Base-by-base conservation (phyloP, 2,888 invertebrate species). In the Oscheius sp. region DNA sequence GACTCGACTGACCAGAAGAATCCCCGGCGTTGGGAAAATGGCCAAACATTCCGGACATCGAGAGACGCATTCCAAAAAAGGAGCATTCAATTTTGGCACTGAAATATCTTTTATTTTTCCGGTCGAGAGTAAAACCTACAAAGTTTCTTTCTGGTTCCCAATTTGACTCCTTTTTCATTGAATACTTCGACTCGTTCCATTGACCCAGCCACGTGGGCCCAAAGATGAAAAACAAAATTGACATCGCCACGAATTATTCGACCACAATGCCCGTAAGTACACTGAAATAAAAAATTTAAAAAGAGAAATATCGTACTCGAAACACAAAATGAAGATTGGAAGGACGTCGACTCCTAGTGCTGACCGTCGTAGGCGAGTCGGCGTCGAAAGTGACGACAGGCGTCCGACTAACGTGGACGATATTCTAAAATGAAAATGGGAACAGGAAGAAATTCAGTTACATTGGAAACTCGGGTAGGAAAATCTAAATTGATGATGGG, bases 161-260 rank as follows among this genome's bases (percentile, higher is more conserved):
- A 3, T 21, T 23, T 41, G 13, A 41, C 35, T 66, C 49, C 29
- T 46, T 66, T 52, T 2, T 45, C n/a, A 45, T 25, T 66, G n/a
- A 23, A 66, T 21, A 52, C 16, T 18, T 49, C 55, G n/a, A 27
- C 29, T 3, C 27, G 21, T n/a, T 58, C 63, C 12, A 45, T 46
- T 3, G 46, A 45, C 13, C 23, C 21, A 1, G 59, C 23, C 13
- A 70, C 46, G 27, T 70, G 70, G 9, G 70, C 70, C 70, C 70
- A 70, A 1, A 70, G 29, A 23, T 70, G 70, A 29, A 49, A 49
- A 13, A 70, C 49, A 25, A 70, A 70, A 35, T 59, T 43, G 41
- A 49, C 59, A 45, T 61, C 61, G 1, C 70, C 70, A 12, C 45
- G 6, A 49, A 70, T 46, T 1, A 70, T 52, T 18, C 49, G 3